phyloP scores from a whole-genome alignment of 1,140 invertebrate species.

The Euura saliciscinereae region DNA sequence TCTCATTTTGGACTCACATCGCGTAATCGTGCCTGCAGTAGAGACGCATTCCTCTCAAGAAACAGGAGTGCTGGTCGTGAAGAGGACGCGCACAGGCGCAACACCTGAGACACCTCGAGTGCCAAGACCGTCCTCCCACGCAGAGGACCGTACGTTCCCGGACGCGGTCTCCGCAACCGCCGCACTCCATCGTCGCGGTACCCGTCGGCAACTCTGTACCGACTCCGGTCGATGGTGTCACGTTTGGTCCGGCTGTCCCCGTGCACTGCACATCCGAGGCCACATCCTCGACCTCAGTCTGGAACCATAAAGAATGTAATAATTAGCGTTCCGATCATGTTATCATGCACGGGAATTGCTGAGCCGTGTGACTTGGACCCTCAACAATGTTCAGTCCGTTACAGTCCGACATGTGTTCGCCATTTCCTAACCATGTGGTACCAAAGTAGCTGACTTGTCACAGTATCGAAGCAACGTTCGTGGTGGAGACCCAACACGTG shows the following conservation, averaged over 20 bases:
- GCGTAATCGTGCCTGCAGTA: conserved; percentile 57
- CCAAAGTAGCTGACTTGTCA: not conserved
- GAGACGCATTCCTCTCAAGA: conserved; percentile 52
- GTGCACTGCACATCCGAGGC: conserved; percentile 39
- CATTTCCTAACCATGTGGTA: not conserved
- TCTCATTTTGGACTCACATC: conserved; percentile 44
- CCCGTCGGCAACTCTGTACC: not conserved
- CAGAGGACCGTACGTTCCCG: conserved; percentile 54
- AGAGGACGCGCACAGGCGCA: conserved; percentile 52
- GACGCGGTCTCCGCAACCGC: conserved; percentile 55
- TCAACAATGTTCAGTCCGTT: not conserved
- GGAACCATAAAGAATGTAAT: conserved; percentile 25
- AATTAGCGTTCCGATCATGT: not conserved
- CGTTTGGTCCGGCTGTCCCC: conserved; percentile 28
- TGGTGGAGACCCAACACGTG: not conserved
- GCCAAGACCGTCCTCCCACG: conserved; percentile 56
- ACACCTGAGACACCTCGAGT: conserved; percentile 56
- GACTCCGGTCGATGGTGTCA: not conserved
- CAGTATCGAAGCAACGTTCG: not conserved
- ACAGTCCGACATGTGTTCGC: not conserved
- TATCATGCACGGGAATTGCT: not conserved
- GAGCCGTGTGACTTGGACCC: not conserved
- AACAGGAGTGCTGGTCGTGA: conserved; percentile 57
- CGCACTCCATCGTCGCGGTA: conserved; percentile 32
- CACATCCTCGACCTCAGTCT: conserved; percentile 50